Evolutionary conservation across 2,888 invertebrate genomes (phyloP).

Genomic region (Operophtera brumata): DNA sequence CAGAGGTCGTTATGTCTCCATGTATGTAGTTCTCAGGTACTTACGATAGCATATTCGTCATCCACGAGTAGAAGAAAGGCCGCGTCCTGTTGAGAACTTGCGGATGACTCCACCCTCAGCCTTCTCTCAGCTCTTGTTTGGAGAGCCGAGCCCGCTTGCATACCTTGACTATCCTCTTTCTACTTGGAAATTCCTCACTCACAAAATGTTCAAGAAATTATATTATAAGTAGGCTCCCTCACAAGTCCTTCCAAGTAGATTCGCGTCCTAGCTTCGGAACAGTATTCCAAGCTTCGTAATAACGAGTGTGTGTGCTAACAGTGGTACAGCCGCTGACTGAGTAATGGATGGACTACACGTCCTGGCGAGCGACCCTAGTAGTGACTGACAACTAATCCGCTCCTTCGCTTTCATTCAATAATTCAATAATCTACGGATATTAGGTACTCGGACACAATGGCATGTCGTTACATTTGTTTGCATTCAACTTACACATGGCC

Average conservation of each 20-base stretch:
- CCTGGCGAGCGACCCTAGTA: slow-evolving; percentile 56
- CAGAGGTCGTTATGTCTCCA: too few species aligned
- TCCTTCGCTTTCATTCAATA: slow-evolving; percentile 56
- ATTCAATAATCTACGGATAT: slow-evolving; percentile 38
- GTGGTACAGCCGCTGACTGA: slow-evolving; percentile 56
- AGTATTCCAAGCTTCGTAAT: slow-evolving; percentile 1
- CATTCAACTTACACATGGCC: not conserved
- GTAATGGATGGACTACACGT: slow-evolving; percentile 62
- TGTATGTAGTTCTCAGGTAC: too few species aligned
- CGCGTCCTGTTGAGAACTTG: slow-evolving; percentile 2
- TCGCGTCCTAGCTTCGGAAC: not conserved
- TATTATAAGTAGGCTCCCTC: not conserved
- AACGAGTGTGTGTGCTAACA: slow-evolving; percentile 38
- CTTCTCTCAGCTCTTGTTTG: slow-evolving; percentile 7
- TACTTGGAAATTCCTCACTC: slow-evolving; percentile 14
- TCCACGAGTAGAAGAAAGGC: not conserved
- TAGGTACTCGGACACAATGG: slow-evolving; percentile 28
- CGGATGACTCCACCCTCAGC: not conserved
- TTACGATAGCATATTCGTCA: slow-evolving; percentile 33
- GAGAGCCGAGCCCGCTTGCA: slow-evolving; percentile 13
- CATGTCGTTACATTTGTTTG: slow-evolving; percentile 25
- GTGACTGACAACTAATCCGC: slow-evolving; percentile 13
- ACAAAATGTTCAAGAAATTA: slow-evolving; percentile 9
- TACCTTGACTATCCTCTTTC: slow-evolving; percentile 15
- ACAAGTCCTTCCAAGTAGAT: not conserved